Percentiles rank a stretch among this genome's conserved stretches.
phyloP scores from a whole-genome alignment of 1,140 invertebrate species.

The Lutraria rhynchaena region DNA sequence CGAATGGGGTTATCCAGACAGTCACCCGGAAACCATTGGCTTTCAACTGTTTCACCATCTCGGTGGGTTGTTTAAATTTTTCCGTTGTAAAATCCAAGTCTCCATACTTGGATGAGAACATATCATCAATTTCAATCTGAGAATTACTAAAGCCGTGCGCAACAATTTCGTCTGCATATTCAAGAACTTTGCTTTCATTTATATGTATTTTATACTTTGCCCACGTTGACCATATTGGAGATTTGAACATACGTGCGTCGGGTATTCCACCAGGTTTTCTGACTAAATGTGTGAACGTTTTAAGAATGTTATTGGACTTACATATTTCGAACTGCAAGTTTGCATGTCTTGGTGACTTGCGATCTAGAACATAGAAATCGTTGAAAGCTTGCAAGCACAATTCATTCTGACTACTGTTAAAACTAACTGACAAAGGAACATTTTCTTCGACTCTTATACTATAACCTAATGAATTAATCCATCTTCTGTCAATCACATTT shows the following conservation, averaged over 20 bases:
- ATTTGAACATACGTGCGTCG: conserved; percentile 87
- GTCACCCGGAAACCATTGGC: conserved; percentile 88
- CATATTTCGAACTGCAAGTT: neutral
- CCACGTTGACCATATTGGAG: conserved; percentile 97
- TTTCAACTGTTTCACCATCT: conserved; percentile 85
- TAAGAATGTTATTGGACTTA: neutral
- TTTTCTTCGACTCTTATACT: conserved; percentile 70
- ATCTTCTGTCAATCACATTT: conserved; percentile 74
- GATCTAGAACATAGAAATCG: neutral
- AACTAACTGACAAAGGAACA: conserved; percentile 72
- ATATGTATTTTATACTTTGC: conserved; percentile 88
- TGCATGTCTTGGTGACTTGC: neutral
- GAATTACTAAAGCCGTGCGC: conserved; percentile 88
- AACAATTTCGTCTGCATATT: conserved; percentile 89
- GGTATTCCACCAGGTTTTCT: conserved; percentile 83
- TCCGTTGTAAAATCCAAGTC: conserved; percentile 87
- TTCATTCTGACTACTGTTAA: conserved; percentile 52
- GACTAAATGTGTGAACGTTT: conserved; percentile 52
- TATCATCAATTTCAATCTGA: conserved; percentile 95
- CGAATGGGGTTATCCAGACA: conserved; percentile 95
- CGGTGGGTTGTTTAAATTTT: conserved; percentile 89
- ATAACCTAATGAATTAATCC: conserved; percentile 75
- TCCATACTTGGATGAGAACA: conserved; percentile 94
- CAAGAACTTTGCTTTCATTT: conserved; percentile 85
- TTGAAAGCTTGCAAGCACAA: conserved; percentile 5